Conservation (phyloP, 2,888 invertebrate genomes). For the Zhuqinia jingwanae region DNA sequence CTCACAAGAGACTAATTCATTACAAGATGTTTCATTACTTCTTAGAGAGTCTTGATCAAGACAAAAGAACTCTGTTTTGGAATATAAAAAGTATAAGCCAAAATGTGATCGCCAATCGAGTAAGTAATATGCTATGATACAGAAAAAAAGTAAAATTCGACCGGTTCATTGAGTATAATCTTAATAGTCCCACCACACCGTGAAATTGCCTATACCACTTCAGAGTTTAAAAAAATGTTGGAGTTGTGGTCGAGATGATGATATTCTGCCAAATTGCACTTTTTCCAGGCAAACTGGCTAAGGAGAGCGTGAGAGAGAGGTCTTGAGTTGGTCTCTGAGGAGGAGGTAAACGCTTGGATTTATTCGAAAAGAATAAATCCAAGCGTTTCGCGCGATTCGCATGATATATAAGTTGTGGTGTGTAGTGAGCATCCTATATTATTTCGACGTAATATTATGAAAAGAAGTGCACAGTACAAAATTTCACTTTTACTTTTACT, state of each 20-base stretch:
- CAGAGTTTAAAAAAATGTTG: too few species aligned
- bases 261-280: conserved; percentile 16
- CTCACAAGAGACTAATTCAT: conserved; percentile 8
- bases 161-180: too few species aligned
- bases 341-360: neutral
- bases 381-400: too few species aligned
- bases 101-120: neutral
- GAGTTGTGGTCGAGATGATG: too few species aligned
- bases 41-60: neutral
- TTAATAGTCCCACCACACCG: too few species aligned
- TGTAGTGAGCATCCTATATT: too few species aligned
- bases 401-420: too few species aligned
- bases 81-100: neutral
- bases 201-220: too few species aligned
- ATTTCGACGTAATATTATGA: too few species aligned
- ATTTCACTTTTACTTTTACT: neutral
- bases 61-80: neutral
- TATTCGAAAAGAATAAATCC: neutral
- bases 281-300: conserved; percentile 3
- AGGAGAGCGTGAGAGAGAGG: neutral
- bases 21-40: neutral
- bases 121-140: too few species aligned
- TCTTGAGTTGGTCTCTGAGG: too few species aligned
- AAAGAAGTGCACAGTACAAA: neutral
- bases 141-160: too few species aligned